Evolutionary conservation across 1,140 invertebrate species (phyloP).

Genomic region (Eulimnadia texana): DNA sequence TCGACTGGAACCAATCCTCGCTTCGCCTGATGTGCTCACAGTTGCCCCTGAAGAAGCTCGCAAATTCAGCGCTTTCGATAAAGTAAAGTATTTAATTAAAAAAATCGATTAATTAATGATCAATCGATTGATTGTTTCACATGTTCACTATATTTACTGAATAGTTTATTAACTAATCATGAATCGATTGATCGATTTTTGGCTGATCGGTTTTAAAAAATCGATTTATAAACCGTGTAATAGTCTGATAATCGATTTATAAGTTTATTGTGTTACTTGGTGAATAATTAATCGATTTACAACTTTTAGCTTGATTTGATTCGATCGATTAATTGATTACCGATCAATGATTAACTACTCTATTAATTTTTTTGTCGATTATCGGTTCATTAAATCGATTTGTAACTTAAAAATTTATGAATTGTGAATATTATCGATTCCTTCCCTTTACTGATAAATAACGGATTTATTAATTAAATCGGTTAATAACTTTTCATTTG

Average conservation of each 20-base stretch:
- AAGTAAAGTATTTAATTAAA: constrained; percentile 32
- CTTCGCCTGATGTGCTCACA: constrained; percentile 88
- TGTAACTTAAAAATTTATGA: no score
- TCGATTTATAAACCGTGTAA: no score
- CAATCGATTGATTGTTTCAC: constrained; percentile 13
- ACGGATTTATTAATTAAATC: no score
- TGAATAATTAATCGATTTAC: no score
- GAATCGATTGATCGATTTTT: not conserved
- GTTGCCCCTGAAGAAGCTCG: constrained; percentile 72
- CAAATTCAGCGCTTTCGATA: constrained; percentile 79
- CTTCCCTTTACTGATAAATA: no score
- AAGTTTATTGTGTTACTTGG: no score
- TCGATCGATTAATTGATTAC: no score
- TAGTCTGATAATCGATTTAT: no score
- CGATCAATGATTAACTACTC: not conserved
- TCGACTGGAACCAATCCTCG: constrained; percentile 94
- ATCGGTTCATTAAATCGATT: no score
- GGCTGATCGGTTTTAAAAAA: no score
- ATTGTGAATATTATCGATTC: no score
- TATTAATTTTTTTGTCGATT: not conserved
- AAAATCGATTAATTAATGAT: constrained; percentile 19
- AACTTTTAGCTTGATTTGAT: no score
- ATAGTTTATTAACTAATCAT: not conserved
- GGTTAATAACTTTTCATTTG: not conserved
- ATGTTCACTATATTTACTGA: not conserved